A percentile compares a stretch with the other conserved stretches of the same genome.
Conservation (phyloP, 2,113 vertebrate genomes). For the Mionectes macconnelli region DNA sequence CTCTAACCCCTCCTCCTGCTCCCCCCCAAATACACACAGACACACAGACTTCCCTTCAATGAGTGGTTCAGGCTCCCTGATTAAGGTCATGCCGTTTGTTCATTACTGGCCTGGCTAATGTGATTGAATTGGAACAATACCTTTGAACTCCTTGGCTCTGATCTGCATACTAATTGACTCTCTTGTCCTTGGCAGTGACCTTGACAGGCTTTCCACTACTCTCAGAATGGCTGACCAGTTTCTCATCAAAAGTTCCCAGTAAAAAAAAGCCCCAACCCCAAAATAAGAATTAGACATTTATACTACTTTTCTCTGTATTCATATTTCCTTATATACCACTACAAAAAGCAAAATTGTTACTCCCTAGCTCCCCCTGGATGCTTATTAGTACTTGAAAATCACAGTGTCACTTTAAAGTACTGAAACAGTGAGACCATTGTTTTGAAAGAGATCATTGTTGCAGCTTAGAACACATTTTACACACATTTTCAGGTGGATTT, state of each 20-base stretch:
- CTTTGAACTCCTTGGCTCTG: constrained; percentile 90
- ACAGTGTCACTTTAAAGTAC: constrained; percentile 47
- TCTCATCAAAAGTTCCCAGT: constrained; percentile 69
- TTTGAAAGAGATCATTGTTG: constrained; percentile 47
- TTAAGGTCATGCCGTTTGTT: constrained; percentile 89
- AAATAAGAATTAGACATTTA: constrained; percentile 51
- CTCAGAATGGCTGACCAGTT: constrained; percentile 65
- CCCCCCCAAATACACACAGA: not conserved
- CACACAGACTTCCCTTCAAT: constrained; percentile 56
- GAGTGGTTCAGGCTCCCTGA: constrained; percentile 79
- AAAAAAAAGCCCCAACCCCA: constrained; percentile 17
- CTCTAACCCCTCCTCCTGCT: not conserved
- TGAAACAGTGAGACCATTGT: constrained; percentile 57
- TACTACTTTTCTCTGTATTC: constrained; percentile 45
- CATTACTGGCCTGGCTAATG: constrained; percentile 90
- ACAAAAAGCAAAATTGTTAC: constrained; percentile 55
- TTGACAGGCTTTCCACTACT: constrained; percentile 75
- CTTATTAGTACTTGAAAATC: constrained; percentile 59
- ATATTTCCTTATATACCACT: constrained; percentile 35
- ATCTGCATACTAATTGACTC: constrained; percentile 96
- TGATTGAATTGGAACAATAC: constrained; percentile 95
- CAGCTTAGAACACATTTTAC: not conserved
- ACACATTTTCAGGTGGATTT: not conserved
- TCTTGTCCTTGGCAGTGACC: constrained; percentile 88
- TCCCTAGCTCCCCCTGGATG: constrained; percentile 80